These are phyloP conservation scores for Adineta ricciae DNA, from an alignment of 2,888 invertebrate genomes.

Conservation along the genomic window DNA sequence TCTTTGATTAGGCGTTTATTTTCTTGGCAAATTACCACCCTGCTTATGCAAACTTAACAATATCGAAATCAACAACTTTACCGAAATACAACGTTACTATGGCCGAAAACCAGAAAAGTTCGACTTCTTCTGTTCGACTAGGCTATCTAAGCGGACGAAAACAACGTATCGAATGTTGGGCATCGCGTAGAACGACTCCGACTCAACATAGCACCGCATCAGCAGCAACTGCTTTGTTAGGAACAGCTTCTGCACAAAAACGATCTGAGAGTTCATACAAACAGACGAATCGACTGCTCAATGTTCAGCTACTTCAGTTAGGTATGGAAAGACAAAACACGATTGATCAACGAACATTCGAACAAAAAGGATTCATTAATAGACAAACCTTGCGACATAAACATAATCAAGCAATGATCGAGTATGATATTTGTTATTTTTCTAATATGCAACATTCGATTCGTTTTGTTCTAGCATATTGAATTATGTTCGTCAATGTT, in stretches of 20 bases:
- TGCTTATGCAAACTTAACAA: neutral
- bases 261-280: neutral
- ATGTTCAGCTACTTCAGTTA: neutral
- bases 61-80: neutral
- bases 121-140: neutral
- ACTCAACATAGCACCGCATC: neutral
- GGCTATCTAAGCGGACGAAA: neutral
- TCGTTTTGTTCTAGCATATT: neutral
- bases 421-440: neutral
- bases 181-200: neutral
- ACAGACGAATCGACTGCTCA: neutral
- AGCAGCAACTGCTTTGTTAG: neutral
- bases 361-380: conserved; percentile 3
- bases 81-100: neutral
- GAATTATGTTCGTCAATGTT: neutral
- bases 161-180: conserved; percentile 9
- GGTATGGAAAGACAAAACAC: neutral
- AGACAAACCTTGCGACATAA: neutral
- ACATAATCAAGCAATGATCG: neutral
- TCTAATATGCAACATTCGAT: too few relatives aligned
- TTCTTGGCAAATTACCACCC: neutral
- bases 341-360: neutral
- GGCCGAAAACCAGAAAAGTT: neutral
- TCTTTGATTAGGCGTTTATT: neutral
- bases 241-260: neutral